Base-by-base conservation (phyloP, 2,797 vertebrate genomes). In the Scolopax rusticola region DNA sequence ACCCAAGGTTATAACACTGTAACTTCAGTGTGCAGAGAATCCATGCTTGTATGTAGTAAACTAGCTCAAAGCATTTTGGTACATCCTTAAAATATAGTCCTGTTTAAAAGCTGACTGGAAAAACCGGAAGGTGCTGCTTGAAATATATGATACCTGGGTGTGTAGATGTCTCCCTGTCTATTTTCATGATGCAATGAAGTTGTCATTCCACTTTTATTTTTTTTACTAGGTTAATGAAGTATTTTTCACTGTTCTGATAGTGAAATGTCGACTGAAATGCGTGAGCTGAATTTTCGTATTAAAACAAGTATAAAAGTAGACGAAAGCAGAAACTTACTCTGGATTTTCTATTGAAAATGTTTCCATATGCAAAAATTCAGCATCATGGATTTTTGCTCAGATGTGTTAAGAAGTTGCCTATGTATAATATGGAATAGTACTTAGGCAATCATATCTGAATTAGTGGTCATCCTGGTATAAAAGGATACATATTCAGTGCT, bases 51-150 rank as follows among this genome's bases (percentile, higher is more conserved):
- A 56, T 32, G 67, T 43, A 56, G 67, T 70, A 87, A 84, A 88
- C 14, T 75, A 83, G 84, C 91, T 73, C 30, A 85, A 64, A 93
- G 92, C 59, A 2, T 51, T 95, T 94, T 84, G 63, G 4, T 60
- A 33, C 21, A 5, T 87, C 77, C 83, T 93, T 94, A 86, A 93
- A 93, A 67, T 51, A 40, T 5, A 56, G 51, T 45, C 77, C 8
- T 91, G 20, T 61, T 95, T 90, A 95, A 90, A 87, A 95, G 56
- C 74, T 74, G 47, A 96, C 96, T 60, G 69, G 96, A 96, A 95
- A 92, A 96, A 96, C 96, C 84, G 87, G 96, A 96, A 74, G 8
- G 91, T 93, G 80, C 85, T 96, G 87, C 74, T 91, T 91, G 79
- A 84, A 90, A 54, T 78, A 90, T 73, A 56, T 89, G 93, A 87